phyloP scores from a whole-genome alignment of 2,113 vertebrate species.

The Catagonus wagneri region DNA sequence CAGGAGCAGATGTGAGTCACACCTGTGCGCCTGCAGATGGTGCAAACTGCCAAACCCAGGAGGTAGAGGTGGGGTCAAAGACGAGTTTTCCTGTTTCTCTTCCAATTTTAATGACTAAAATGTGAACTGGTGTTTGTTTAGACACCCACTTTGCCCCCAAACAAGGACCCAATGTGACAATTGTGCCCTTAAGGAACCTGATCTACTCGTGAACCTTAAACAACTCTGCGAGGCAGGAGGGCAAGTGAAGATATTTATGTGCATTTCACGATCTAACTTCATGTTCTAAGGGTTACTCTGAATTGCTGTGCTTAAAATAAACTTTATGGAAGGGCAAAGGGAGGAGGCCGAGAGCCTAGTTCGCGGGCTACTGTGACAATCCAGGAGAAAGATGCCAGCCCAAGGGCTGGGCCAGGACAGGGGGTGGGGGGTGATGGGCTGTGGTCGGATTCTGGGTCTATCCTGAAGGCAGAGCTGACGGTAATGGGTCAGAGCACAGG shows the following conservation, averaged over 20 bases:
- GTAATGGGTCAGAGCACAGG: not conserved
- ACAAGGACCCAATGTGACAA: not conserved
- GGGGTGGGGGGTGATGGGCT: not conserved
- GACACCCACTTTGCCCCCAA: not conserved
- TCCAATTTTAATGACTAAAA: conserved; percentile 35
- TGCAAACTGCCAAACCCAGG: not conserved
- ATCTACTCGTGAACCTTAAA: conserved; percentile 7
- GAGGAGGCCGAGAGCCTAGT: not conserved
- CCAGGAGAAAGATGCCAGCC: not conserved
- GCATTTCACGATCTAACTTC: not conserved
- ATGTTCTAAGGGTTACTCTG: not conserved
- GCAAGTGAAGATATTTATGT: not conserved
- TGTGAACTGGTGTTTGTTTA: not conserved
- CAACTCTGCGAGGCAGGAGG: not conserved
- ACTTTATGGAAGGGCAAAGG: not conserved
- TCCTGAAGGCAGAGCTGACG: conserved; percentile 1
- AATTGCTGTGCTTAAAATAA: conserved; percentile 20
- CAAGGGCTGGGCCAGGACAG: not conserved
- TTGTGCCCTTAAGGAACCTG: not conserved
- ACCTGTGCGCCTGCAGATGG: not conserved
- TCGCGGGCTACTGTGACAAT: not conserved
- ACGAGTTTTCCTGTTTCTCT: not conserved
- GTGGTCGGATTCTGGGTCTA: not conserved
- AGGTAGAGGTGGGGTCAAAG: not conserved
- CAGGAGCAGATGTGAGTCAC: conserved; percentile 44